These are phyloP conservation scores for Tuberolachnus salignus DNA, from an alignment of 2,888 invertebrate species.

Conservation along the genomic window DNA sequence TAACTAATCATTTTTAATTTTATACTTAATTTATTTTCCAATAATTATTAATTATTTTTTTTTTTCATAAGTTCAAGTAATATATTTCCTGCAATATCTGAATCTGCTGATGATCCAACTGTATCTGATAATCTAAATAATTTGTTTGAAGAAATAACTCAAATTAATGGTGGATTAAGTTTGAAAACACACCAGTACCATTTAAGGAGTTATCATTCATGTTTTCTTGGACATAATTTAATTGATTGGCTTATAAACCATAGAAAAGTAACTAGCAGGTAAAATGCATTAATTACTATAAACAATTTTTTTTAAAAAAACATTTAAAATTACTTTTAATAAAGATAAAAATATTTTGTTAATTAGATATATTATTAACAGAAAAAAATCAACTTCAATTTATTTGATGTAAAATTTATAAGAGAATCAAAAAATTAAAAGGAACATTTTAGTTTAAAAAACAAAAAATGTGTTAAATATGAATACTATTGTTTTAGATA, in stretches of 20 bases:
- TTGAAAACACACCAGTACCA: constrained; percentile 52
- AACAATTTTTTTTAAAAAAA: constrained; percentile 32
- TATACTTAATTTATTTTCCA: background rate
- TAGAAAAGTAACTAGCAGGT: constrained; percentile 78
- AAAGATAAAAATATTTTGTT: no score
- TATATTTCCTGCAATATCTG: constrained; percentile 39
- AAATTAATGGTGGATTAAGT: constrained; percentile 55
- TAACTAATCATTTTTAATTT: constrained; percentile 28
- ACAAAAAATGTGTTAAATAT: no score
- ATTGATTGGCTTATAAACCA: constrained; percentile 84
- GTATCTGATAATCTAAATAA: constrained; percentile 55
- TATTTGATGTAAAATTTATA: no score
- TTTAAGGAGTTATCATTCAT: constrained; percentile 53
- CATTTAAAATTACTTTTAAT: no score
- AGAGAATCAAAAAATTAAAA: no score
- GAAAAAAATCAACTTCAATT: no score
- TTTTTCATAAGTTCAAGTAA: constrained; percentile 39
- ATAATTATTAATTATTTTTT: background rate
- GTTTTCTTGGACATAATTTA: constrained; percentile 77
- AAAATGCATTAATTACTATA: constrained; percentile 55
- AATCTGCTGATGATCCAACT: constrained; percentile 31
- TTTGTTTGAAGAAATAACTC: constrained; percentile 57
- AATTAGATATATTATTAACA: no score
- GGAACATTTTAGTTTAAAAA: no score
- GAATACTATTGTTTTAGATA: no score